Base-by-base conservation (phyloP, 2,888 invertebrate species). In the Ptycholaimellus sp. region DNA sequence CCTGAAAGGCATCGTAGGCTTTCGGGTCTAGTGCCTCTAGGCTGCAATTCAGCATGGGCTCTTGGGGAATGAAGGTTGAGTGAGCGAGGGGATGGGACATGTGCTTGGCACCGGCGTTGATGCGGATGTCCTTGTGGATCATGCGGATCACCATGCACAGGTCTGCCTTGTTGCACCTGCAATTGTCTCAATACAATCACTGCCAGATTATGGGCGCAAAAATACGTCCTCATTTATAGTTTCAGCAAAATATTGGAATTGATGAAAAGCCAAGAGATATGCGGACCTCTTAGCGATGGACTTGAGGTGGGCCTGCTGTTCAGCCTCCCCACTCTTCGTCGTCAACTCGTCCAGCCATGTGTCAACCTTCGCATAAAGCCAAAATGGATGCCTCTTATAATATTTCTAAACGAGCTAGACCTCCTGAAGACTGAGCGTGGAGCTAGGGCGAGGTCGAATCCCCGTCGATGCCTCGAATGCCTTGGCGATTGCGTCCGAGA, bases 61-160 rank as follows among this genome's bases (percentile, higher is more conserved):
- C n/a, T n/a, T 38, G 30, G 35, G 27, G 18, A 39, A 9, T 20
- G 29, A 30, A n/a, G n/a, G n/a, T n/a, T n/a, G n/a, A n/a, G n/a
- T n/a, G n/a, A n/a, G n/a, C n/a, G n/a, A n/a, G n/a, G n/a, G n/a
- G n/a, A 18, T 54, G 68, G 59, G 57, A 70, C 63, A 90, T 75
- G 58, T 80, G 81, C 58, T 85, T 80, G 0, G 83, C 76, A 1
- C 85, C 82, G 22, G 83, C 76, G 56, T 82, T 82, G 50, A 87
- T 85, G 46, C 82, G 65, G 40, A 90, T 66, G 64, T 90, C 87
- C 51, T 80, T 79, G 59, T 81, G 82, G 21, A 90, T 74, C 28
- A 87, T 62, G 13, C 85, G 68, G 17, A 90, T 72, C 1, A 83
- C 65, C 68, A 74, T 76, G 67, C 75, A 76, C 43, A 90, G 59